Evolutionary conservation across 2,113 vertebrate species (phyloP).

Genomic region (Dicrurus megarhynchus): DNA sequence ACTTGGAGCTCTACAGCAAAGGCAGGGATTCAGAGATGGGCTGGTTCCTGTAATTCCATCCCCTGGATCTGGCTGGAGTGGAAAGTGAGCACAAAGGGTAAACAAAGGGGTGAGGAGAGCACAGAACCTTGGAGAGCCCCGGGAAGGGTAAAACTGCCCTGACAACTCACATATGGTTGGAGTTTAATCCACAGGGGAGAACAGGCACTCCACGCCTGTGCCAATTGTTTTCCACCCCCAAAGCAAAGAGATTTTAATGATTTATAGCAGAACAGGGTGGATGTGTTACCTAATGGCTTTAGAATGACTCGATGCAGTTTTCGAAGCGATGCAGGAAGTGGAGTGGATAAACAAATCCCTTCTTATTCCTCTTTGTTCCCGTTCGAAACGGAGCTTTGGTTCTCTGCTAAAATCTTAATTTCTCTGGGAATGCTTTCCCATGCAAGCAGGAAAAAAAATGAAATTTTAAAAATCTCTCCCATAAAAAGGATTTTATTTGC

Average conservation of each 20-base stretch:
- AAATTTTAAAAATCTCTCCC: neutral
- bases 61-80: neutral
- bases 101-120: neutral
- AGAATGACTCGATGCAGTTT: neutral
- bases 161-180: neutral
- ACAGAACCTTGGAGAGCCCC: neutral
- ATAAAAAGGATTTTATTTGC: neutral
- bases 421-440: neutral
- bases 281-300: slow-evolving; percentile 11
- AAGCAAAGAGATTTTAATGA: neutral
- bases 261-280: slow-evolving; percentile 8
- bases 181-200: neutral
- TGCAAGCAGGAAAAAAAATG: neutral
- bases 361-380: neutral
- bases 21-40: neutral
- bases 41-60: neutral
- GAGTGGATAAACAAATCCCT: neutral
- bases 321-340: neutral
- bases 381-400: neutral
- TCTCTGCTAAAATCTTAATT: neutral
- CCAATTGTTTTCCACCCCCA: neutral
- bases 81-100: neutral
- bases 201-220: neutral
- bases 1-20: neutral
- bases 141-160: neutral